Conservation (phyloP, 2,888 invertebrate species). For the Tiphia femorata region DNA sequence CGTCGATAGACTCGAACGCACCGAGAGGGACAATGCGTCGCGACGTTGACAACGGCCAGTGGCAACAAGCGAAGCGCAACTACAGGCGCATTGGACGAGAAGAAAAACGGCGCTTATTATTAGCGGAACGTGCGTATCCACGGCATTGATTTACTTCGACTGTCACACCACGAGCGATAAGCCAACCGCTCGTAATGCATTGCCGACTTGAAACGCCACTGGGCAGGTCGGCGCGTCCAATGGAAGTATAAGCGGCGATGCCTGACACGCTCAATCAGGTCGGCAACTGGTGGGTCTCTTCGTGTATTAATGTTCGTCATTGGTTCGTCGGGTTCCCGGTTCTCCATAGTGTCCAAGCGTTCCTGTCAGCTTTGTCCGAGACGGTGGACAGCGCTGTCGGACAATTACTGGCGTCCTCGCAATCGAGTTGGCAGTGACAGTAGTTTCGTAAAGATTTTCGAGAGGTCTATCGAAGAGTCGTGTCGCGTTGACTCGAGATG, state of each 20-base stretch:
- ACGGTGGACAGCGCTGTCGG: no score
- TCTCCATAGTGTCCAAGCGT: slow-evolving; percentile 6
- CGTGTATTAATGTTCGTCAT: slow-evolving; percentile 42
- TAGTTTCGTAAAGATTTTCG: no score
- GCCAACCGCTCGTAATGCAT: slow-evolving; percentile 54
- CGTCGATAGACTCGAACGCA: no score
- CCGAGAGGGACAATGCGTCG: no score
- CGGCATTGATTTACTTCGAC: slow-evolving; percentile 52
- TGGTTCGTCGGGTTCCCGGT: slow-evolving; percentile 1
- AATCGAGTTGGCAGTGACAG: no score
- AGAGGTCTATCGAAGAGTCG: no score
- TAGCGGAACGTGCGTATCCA: slow-evolving; percentile 28
- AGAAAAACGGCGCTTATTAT: slow-evolving; percentile 36
- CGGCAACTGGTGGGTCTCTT: slow-evolving; percentile 27
- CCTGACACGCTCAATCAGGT: slow-evolving; percentile 46
- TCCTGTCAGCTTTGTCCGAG: no score
- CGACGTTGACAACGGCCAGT: no score
- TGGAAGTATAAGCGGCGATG: slow-evolving; percentile 29
- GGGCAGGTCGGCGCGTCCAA: slow-evolving; percentile 7
- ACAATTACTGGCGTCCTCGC: no score
- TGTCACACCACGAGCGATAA: slow-evolving; percentile 56
- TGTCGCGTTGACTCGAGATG: no score
- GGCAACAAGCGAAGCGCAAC: no score
- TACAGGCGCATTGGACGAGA: no score
- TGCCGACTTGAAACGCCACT: slow-evolving; percentile 6